Conservation (phyloP, 2,797 vertebrate genomes). For the Trichosurus vulpecula region DNA sequence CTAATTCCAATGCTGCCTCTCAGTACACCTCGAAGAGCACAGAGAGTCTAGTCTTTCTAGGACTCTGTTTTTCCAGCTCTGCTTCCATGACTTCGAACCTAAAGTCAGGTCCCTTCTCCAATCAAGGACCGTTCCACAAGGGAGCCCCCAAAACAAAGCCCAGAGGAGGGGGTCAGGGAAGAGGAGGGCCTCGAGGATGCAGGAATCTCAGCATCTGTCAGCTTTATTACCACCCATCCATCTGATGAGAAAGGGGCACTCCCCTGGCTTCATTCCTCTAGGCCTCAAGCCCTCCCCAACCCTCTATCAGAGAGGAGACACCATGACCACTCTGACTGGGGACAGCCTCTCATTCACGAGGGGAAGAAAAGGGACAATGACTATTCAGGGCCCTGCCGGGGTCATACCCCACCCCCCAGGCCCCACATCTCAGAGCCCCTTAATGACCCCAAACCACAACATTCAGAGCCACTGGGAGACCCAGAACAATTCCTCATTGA, state of each 20-base stretch:
- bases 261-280: conserved; percentile 8
- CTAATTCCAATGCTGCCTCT: background rate
- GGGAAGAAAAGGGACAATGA: conserved; percentile 87
- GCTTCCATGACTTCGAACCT: too few species aligned
- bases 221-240: conserved; percentile 53
- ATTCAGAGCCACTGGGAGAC: conserved; percentile 80
- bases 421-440: conserved; percentile 80
- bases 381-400: conserved; percentile 85
- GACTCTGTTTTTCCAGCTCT: background rate
- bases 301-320: conserved; percentile 65
- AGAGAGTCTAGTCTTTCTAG: too few species aligned
- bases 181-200: background rate
- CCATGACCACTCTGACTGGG: conserved; percentile 34
- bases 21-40: background rate
- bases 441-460: conserved; percentile 87
- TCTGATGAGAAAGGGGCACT: conserved; percentile 81
- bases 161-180: too few species aligned
- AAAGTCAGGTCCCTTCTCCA: background rate
- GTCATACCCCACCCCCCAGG: conserved; percentile 81
- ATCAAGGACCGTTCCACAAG: background rate
- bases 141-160: background rate
- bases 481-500: conserved; percentile 86
- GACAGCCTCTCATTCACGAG: conserved; percentile 84
- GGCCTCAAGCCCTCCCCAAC: conserved; percentile 67
- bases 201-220: conserved; percentile 73